Conservation (phyloP, 2,888 invertebrate genomes). For the Stenotaenia linearis region DNA sequence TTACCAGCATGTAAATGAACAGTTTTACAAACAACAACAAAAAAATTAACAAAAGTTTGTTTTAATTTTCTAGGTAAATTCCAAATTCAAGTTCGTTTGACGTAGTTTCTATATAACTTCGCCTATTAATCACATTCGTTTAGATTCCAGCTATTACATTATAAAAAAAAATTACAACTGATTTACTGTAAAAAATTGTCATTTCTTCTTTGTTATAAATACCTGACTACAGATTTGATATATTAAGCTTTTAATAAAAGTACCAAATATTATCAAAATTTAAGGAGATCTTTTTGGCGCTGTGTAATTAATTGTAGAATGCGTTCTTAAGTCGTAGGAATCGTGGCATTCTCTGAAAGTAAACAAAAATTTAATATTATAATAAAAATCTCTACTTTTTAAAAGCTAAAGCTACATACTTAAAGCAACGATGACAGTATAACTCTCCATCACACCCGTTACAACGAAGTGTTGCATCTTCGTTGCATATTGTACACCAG, state of each 20-base stretch:
- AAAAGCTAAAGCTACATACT: slow-evolving; percentile 51
- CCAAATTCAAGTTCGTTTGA: slow-evolving; percentile 34
- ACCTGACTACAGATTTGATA: not conserved
- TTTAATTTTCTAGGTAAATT: slow-evolving; percentile 35
- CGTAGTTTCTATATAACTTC: not conserved
- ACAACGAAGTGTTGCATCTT: slow-evolving; percentile 67
- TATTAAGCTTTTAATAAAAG: not conserved
- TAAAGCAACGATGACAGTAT: slow-evolving; percentile 70
- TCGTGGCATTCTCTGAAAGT: slow-evolving; percentile 33
- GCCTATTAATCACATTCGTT: too few relatives aligned
- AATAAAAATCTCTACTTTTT: not conserved
- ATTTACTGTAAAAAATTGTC: too few relatives aligned
- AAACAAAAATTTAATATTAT: slow-evolving; percentile 22
- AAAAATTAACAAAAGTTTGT: slow-evolving; percentile 28
- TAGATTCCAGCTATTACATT: not conserved
- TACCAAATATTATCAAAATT: not conserved
- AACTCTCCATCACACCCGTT: slow-evolving; percentile 71
- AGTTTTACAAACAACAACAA: not conserved
- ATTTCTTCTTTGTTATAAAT: not conserved
- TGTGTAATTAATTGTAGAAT: not conserved
- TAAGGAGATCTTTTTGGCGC: not conserved
- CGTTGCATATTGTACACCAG: slow-evolving; percentile 81
- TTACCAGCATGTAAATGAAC: slow-evolving; percentile 75
- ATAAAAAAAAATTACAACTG: not conserved
- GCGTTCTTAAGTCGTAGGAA: slow-evolving; percentile 27